Evolutionary conservation across 2,888 invertebrate genomes (phyloP).

Genomic region (Drepanosiphum platanoidis): DNA sequence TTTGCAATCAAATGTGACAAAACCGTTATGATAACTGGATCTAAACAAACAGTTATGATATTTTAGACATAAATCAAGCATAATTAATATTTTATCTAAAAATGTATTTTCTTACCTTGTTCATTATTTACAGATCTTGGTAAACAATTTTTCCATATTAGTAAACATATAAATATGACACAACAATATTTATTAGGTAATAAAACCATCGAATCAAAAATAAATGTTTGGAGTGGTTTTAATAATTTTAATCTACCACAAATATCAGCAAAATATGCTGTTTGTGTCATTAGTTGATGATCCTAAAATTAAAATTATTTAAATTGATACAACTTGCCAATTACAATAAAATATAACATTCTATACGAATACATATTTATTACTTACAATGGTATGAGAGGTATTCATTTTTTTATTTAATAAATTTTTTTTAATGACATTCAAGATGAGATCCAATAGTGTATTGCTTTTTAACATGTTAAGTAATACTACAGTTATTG

Average conservation of each 20-base stretch:
- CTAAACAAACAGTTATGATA: conserved; percentile 2
- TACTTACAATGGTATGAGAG: conserved; percentile 33
- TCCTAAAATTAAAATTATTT: conserved; percentile 44
- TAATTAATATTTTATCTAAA: background rate
- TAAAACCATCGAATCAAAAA: conserved; percentile 55
- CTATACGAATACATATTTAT: no score
- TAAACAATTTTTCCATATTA: conserved; percentile 52
- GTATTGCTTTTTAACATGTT: conserved; percentile 47
- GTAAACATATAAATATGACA: conserved; percentile 38
- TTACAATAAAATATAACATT: background rate
- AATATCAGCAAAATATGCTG: conserved; percentile 45
- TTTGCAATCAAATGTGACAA: conserved; percentile 47
- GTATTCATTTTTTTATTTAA: conserved; percentile 27
- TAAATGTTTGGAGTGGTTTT: conserved; percentile 47
- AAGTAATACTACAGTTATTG: conserved; percentile 37
- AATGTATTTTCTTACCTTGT: conserved; percentile 35
- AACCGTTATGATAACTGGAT: conserved; percentile 35
- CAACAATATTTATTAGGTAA: conserved; percentile 56
- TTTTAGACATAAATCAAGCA: background rate
- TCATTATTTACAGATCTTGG: conserved; percentile 28
- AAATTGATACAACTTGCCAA: background rate
- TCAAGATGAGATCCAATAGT: conserved; percentile 23
- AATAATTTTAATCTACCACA: conserved; percentile 22
- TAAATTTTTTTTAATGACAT: conserved; percentile 39
- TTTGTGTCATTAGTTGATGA: conserved; percentile 30